Evolutionary conservation across 2,888 invertebrate genomes (phyloP).

Genomic region (Lithosia quadra): DNA sequence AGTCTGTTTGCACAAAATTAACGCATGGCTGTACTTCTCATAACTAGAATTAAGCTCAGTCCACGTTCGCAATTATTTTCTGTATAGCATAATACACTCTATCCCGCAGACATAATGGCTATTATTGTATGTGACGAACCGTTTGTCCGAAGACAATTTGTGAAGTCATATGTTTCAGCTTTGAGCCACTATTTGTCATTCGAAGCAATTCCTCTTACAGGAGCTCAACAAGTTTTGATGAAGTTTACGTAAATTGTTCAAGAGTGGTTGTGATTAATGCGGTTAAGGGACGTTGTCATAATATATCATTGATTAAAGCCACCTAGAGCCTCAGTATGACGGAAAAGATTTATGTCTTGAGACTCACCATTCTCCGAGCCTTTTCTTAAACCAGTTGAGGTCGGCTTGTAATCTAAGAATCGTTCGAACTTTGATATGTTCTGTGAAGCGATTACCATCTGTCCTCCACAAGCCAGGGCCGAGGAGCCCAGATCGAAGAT

Average conservation of each 20-base stretch:
- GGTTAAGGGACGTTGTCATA: not conserved
- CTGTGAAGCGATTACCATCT: too few relatives aligned
- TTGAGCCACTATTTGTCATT: not conserved
- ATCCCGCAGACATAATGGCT: not conserved
- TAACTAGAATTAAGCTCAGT: conserved; percentile 8
- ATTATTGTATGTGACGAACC: not conserved
- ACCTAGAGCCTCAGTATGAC: not conserved
- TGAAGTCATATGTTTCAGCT: conserved; percentile 4
- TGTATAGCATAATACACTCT: conserved; percentile 7
- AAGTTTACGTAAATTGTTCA: not conserved
- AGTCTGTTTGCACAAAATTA: not conserved
- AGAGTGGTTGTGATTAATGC: not conserved
- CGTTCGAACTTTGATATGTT: too few relatives aligned
- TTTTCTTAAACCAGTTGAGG: too few relatives aligned
- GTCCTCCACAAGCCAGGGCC: too few relatives aligned
- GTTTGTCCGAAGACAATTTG: not conserved
- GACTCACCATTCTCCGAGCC: not conserved
- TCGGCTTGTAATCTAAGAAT: too few relatives aligned
- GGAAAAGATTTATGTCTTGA: not conserved
- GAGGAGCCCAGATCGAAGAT: too few relatives aligned
- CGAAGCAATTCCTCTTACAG: not conserved
- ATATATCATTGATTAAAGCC: not conserved
- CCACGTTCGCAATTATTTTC: not conserved
- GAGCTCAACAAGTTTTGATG: not conserved
- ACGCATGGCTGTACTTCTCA: not conserved